phyloP scores from a whole-genome alignment of 37 sponge, comb jelly and placozoan genomes.

The Amphimedon queenslandica region DNA sequence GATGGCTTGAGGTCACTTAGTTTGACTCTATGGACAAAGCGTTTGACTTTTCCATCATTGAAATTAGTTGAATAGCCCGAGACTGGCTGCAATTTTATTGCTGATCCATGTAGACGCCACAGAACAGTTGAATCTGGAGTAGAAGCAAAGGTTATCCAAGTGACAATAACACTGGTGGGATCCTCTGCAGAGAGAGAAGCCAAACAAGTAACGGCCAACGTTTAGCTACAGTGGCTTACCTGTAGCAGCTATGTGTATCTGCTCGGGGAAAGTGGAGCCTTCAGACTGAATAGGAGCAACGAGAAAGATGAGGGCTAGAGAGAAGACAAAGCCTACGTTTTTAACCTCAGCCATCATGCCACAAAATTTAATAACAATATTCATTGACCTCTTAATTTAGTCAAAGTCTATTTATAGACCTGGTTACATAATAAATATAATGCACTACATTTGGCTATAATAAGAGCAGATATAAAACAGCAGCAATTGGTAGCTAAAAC shows the following conservation, averaged over 20 bases:
- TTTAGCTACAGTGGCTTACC: neutral
- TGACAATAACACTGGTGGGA: conserved; percentile 10
- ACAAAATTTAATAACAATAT: no score
- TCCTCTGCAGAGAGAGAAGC: neutral
- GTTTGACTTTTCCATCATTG: neutral
- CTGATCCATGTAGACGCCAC: neutral
- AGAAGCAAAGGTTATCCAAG: conserved; percentile 26
- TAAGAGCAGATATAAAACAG: no score
- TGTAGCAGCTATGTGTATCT: conserved; percentile 10
- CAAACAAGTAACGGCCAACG: neutral
- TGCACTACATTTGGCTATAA: no score
- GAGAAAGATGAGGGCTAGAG: no score
- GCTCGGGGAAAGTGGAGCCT: conserved; percentile 7
- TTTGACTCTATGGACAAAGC: conserved; percentile 20
- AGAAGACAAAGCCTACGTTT: no score
- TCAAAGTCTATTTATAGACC: no score
- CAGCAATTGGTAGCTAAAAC: no score
- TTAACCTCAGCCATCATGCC: no score
- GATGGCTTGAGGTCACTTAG: conserved; percentile 1
- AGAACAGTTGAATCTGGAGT: neutral
- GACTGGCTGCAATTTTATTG: neutral
- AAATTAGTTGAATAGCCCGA: neutral
- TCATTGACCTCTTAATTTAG: no score
- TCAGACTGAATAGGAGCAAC: no score
- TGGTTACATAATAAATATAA: neutral